phyloP scores from a whole-genome alignment of 2,888 invertebrate genomes.

The Rhyacophila evoluta region DNA sequence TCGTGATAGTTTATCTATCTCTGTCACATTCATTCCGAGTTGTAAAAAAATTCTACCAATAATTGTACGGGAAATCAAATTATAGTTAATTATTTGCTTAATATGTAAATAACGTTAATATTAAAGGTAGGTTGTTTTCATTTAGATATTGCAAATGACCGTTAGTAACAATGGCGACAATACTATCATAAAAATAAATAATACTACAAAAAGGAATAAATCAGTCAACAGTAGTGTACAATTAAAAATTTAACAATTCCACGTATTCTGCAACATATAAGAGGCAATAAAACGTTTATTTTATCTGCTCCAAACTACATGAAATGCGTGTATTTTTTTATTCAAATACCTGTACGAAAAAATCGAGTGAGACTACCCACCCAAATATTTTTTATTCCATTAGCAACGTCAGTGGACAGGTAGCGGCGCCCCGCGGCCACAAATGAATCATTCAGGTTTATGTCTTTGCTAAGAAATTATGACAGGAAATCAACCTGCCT shows the following conservation, averaged over 20 bases:
- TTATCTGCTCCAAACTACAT: not conserved
- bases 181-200: not conserved
- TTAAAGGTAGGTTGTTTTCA: too few relatives aligned
- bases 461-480: slow-evolving; percentile 45
- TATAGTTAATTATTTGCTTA: too few relatives aligned
- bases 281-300: slow-evolving; percentile 6
- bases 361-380: not conserved
- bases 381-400: slow-evolving; percentile 30
- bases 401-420: slow-evolving; percentile 31
- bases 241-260: not conserved
- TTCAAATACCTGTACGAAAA: slow-evolving; percentile 20
- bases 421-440: slow-evolving; percentile 42
- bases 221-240: slow-evolving; percentile 15
- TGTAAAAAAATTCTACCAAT: too few relatives aligned
- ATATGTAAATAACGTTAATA: too few relatives aligned
- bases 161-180: not conserved
- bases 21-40: too few relatives aligned
- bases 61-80: too few relatives aligned
- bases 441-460: slow-evolving; percentile 40
- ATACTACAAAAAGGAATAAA: not conserved
- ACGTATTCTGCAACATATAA: slow-evolving; percentile 14
- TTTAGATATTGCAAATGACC: not conserved
- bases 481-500: slow-evolving; percentile 36
- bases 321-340: slow-evolving; percentile 5
- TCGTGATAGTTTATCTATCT: too few relatives aligned